These are phyloP conservation scores for Anomalospiza imberbis DNA, from an alignment of 2,797 vertebrate genomes.

Conservation along the genomic window DNA sequence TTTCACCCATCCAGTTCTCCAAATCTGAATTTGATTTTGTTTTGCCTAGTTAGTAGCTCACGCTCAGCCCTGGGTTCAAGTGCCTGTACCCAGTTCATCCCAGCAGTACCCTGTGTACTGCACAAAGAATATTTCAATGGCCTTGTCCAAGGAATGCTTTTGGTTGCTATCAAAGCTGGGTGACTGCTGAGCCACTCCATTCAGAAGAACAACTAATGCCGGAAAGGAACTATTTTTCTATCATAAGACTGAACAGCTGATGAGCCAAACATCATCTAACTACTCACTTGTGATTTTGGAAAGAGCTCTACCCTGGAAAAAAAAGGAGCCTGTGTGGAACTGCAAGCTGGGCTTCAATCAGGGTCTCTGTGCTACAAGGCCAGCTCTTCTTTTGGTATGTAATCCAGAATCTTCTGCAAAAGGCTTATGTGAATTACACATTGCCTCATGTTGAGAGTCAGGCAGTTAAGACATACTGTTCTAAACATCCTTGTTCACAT, in stretches of 20 bases:
- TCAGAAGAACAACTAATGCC: neutral
- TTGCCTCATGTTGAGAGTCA: neutral
- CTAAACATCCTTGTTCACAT: slow-evolving; percentile 1
- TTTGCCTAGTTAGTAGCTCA: neutral
- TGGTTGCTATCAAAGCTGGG: neutral
- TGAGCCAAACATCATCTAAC: neutral
- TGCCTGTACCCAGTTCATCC: neutral
- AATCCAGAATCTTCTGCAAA: slow-evolving; percentile 31
- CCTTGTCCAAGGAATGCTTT: neutral
- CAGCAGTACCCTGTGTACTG: neutral
- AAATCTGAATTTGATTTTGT: neutral
- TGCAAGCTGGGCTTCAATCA: neutral
- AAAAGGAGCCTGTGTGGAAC: neutral
- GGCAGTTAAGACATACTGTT: slow-evolving; percentile 5
- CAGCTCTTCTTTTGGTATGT: neutral
- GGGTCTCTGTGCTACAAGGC: neutral
- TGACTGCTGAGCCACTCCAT: neutral
- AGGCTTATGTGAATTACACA: slow-evolving; percentile 21
- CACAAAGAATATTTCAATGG: neutral
- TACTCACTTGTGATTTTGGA: neutral
- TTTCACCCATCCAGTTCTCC: neutral
- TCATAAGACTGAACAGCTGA: neutral
- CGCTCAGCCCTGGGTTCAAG: neutral
- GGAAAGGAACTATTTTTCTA: neutral
- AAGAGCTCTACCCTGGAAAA: neutral